Evolutionary conservation across 92 coral and sea anemone genomes (phyloP).

Genomic region (Paragorgia papillata): DNA sequence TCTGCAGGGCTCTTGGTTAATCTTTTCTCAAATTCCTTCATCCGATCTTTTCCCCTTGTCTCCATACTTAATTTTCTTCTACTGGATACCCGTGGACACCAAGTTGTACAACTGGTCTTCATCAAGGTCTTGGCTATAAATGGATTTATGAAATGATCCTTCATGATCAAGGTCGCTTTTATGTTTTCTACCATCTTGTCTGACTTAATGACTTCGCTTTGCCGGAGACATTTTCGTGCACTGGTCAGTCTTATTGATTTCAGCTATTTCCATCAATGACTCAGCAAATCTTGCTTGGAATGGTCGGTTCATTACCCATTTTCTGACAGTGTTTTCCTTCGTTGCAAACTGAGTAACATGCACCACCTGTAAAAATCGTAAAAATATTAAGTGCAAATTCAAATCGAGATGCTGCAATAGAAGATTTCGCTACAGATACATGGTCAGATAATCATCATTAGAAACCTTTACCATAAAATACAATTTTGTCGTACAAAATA

Average conservation of each 20-base stretch:
- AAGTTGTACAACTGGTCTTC: constrained; percentile 3
- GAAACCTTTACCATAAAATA: too few relatives aligned
- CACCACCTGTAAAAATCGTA: neutral
- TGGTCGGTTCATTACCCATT: constrained; percentile 26
- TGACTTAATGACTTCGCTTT: neutral
- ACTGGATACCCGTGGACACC: constrained; percentile 15
- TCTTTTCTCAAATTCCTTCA: constrained; percentile 1
- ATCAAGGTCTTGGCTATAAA: neutral
- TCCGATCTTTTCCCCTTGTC: neutral
- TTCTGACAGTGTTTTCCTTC: constrained; percentile 1
- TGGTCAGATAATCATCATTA: too few relatives aligned
- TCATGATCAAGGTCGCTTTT: neutral
- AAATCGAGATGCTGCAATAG: too few relatives aligned
- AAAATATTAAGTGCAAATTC: too few relatives aligned
- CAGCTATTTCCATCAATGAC: constrained; percentile 13
- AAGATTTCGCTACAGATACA: too few relatives aligned
- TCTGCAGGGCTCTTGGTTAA: neutral
- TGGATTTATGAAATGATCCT: neutral
- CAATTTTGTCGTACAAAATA: too few relatives aligned
- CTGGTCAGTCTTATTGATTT: neutral
- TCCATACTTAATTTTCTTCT: neutral
- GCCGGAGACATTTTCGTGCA: constrained; percentile 3
- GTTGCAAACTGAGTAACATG: constrained; percentile 15
- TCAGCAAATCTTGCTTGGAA: constrained; percentile 1
- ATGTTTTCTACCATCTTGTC: neutral